phyloP scores from a whole-genome alignment of 2,797 vertebrate genomes.

The Babyrousa celebensis region DNA sequence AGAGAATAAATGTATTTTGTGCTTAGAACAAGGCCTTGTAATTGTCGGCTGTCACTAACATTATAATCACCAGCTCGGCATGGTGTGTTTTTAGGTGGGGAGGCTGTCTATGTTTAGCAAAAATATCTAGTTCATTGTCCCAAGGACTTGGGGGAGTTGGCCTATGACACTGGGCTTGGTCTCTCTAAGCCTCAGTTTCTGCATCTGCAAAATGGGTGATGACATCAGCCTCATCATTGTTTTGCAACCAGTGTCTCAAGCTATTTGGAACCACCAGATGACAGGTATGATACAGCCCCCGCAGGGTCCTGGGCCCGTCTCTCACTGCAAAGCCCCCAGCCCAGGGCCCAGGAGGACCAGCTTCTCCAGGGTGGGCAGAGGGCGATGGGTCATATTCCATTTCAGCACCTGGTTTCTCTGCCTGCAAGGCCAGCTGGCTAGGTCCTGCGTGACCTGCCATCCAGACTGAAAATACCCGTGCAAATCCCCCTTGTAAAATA shows the following conservation, averaged over 20 bases:
- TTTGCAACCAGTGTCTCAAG: not conserved
- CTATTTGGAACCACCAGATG: not conserved
- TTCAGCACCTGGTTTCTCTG: conserved; percentile 75
- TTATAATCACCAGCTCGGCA: not conserved
- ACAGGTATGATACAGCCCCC: not conserved
- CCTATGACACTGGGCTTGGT: not conserved
- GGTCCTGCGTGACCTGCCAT: conserved; percentile 84
- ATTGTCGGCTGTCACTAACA: not conserved
- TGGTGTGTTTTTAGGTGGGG: fast-evolving
- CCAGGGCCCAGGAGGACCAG: not conserved
- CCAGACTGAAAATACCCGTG: conserved; percentile 90
- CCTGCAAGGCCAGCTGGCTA: conserved; percentile 78
- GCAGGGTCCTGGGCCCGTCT: not conserved
- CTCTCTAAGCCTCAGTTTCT: not conserved
- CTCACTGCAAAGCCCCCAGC: not conserved
- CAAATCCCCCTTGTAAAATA: conserved; percentile 93
- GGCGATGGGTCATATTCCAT: conserved; percentile 61
- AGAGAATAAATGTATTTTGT: not conserved
- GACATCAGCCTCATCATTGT: not conserved
- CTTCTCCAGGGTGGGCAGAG: conserved; percentile 44
- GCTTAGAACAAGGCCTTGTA: not conserved
- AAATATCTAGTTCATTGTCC: not conserved
- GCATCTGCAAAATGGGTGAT: not conserved
- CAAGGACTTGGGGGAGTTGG: not conserved
- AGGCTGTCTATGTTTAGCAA: not conserved